Evolutionary conservation across 2,888 invertebrate genomes (phyloP), one percentile per base, ranked within the genome.

Genomic region (Hypomecis punctinalis): DNA sequence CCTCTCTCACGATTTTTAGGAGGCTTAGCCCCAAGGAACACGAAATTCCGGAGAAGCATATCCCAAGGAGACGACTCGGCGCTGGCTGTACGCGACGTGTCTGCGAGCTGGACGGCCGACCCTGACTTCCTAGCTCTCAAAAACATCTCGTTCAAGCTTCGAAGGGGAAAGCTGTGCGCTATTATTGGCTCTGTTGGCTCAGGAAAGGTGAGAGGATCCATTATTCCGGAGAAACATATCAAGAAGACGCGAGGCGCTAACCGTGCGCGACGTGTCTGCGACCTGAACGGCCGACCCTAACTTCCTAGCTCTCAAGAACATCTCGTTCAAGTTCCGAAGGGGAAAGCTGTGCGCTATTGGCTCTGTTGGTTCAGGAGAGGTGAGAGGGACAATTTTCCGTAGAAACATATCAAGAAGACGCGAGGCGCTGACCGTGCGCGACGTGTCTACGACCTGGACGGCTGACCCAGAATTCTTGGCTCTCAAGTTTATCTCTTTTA

Each of bases 101-200:
- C 85, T 8, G 88, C 93, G 3, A 92, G 93, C 69, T 95, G 95
- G 95, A 93, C 93, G 0, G 81, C 84, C 0, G 89, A 90, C 68
- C 91, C 93, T 13, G 82, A 89, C 36, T 88, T 93, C 64, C 90
- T 94, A 75, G 94, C 94, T 0, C 85, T 95, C 7, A 93, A 93
- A 43, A 87, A 93, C 39, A 73, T 95, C 10, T 93, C 93, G 10
- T 70, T 95, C 47, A 84, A 93, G 5, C 80, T 95, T 7, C 90
- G 92, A 23, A 92, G 84, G 73, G 95, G 95, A 48, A 94, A 94
- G 74, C 82, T 95, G 9, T 94, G 96, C 65, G 96, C 96, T 8
- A 93, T 97, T 40, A 95, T 97, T 55, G 97, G 97, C 7, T 94
- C 96, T 58, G 97, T 97, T 0, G 97, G 97, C 6, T 91, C 95